phyloP scores from a whole-genome alignment of 2,797 vertebrate genomes.

The Eremophila alpestris region DNA sequence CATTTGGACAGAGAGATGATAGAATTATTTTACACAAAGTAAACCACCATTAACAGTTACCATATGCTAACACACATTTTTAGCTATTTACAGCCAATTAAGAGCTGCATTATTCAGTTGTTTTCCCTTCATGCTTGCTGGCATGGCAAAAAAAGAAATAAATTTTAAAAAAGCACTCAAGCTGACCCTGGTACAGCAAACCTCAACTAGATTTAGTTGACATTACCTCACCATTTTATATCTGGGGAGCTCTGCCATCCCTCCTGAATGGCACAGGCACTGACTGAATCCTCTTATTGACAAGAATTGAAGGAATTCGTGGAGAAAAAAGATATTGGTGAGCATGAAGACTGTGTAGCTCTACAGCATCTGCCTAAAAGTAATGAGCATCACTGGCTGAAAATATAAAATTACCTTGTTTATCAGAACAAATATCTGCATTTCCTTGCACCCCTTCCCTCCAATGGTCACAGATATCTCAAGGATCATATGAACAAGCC shows the following conservation, averaged over 20 bases:
- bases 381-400: not conserved
- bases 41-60: not conserved
- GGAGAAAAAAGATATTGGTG: not conserved
- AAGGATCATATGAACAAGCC: not conserved
- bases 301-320: not conserved
- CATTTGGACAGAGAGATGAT: not conserved
- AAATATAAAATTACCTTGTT: not conserved
- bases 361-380: not conserved
- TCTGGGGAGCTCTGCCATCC: not conserved
- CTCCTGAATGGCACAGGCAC: not conserved
- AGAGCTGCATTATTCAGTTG: not conserved
- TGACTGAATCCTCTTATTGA: not conserved
- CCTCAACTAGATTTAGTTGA: not conserved
- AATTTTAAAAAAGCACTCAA: not conserved
- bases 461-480: not conserved
- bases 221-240: not conserved
- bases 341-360: not conserved
- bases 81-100: not conserved
- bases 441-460: not conserved
- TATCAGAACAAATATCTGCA: not conserved
- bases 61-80: not conserved
- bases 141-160: not conserved
- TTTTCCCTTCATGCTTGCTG: not conserved
- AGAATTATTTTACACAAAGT: not conserved
- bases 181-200: not conserved